Evolutionary conservation across 2,797 vertebrate species (phyloP).

Genomic region (Picus viridis): DNA sequence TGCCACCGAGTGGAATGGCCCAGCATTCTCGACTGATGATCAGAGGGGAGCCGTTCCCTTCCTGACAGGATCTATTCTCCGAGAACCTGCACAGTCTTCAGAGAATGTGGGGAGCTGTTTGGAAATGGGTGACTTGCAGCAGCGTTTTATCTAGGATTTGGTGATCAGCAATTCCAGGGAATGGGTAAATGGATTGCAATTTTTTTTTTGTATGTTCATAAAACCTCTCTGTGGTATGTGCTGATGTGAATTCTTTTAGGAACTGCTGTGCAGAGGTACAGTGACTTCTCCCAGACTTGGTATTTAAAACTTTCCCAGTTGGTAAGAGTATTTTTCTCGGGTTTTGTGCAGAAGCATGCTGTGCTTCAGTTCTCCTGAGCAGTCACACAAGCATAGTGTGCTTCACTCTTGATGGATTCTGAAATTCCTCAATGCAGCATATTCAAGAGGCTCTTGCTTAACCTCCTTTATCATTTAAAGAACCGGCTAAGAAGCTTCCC

Average conservation of each 20-base stretch:
- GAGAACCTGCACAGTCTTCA: background rate
- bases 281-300: background rate
- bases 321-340: background rate
- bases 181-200: background rate
- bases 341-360: background rate
- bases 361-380: background rate
- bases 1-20: background rate
- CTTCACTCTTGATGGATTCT: background rate
- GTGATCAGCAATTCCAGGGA: background rate
- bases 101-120: background rate
- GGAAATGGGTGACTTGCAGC: background rate
- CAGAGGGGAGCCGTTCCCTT: background rate
- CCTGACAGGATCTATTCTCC: background rate
- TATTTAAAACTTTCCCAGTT: background rate
- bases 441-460: background rate
- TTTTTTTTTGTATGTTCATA: background rate
- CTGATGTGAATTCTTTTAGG: background rate
- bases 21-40: background rate
- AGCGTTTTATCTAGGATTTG: background rate
- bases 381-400: background rate
- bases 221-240: background rate
- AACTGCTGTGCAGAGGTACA: background rate
- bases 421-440: background rate
- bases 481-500: background rate
- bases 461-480: background rate